Evolutionary conservation across 2,797 vertebrate species (phyloP).

Genomic region (Platyrinchus mystaceus): DNA sequence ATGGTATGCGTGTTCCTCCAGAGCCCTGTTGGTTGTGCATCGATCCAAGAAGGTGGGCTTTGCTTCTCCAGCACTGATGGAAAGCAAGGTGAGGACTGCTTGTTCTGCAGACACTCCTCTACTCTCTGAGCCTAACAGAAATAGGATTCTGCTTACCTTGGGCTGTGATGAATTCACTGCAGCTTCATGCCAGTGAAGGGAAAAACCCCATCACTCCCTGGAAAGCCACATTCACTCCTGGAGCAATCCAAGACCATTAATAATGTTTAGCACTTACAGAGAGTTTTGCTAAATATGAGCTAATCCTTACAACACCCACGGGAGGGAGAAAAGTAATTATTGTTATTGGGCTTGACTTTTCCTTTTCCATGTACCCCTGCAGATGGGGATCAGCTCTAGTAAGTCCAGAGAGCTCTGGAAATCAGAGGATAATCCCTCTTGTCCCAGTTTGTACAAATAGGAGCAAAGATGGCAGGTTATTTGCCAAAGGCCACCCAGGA

Average conservation of each 20-base stretch:
- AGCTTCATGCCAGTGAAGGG: not conserved
- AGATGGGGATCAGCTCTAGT: not conserved
- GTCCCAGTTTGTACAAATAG: not conserved
- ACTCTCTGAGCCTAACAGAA: not conserved
- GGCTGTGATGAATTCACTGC: not conserved
- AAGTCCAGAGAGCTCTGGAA: not conserved
- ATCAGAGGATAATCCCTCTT: not conserved
- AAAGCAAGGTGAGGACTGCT: not conserved
- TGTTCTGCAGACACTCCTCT: not conserved
- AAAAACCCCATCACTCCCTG: constrained; percentile 28
- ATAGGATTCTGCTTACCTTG: not conserved
- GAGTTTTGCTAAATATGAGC: constrained; percentile 52
- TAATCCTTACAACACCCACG: constrained; percentile 45
- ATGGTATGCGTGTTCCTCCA: accelerated
- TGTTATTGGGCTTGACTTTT: not conserved
- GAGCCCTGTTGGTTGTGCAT: not conserved
- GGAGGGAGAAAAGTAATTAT: constrained; percentile 47
- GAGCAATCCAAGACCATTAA: constrained; percentile 25
- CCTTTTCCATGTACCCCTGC: not conserved
- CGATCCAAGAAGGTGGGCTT: not conserved
- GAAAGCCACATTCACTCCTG: not conserved
- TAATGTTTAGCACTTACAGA: constrained; percentile 6
- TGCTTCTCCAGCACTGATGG: not conserved
- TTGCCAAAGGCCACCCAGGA: constrained; percentile 28
- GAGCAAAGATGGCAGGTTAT: not conserved